Evolutionary conservation across 2,888 invertebrate genomes (phyloP).

Genomic region (Drosophila mettleri): DNA sequence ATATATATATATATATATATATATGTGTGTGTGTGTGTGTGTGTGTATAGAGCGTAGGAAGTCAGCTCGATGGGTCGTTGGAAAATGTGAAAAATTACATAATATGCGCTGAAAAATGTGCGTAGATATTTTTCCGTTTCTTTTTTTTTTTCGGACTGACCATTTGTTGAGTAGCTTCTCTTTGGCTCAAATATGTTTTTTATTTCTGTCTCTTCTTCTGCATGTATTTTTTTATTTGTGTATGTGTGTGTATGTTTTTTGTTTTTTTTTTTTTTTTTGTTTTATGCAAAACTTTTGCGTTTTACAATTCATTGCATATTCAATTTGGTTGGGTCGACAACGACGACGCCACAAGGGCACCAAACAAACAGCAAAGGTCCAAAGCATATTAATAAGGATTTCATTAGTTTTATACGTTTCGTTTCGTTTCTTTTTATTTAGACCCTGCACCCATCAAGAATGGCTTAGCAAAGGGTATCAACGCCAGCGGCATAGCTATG

Average conservation of each 20-base stretch:
- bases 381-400: slow-evolving; percentile 81
- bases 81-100: slow-evolving; percentile 75
- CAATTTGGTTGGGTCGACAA: slow-evolving; percentile 67
- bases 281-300: slow-evolving; percentile 79
- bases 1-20: background rate
- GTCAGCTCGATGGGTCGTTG: slow-evolving; percentile 35
- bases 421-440: slow-evolving; percentile 27
- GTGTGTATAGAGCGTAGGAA: slow-evolving; percentile 13
- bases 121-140: slow-evolving; percentile 70
- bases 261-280: slow-evolving; percentile 39
- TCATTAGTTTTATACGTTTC: slow-evolving; percentile 77
- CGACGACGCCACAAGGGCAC: slow-evolving; percentile 58
- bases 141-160: slow-evolving; percentile 55
- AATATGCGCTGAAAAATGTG: slow-evolving; percentile 79
- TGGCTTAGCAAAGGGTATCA: background rate
- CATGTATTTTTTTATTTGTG: slow-evolving; percentile 5
- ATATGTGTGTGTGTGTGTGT: background rate
- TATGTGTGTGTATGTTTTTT: slow-evolving; percentile 6
- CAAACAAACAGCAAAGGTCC: slow-evolving; percentile 75
- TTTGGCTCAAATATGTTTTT: slow-evolving; percentile 29
- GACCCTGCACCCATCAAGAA: slow-evolving; percentile 13
- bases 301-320: slow-evolving; percentile 81
- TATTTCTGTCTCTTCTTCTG: background rate
- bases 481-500: background rate
- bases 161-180: slow-evolving; percentile 52